phyloP scores from a whole-genome alignment of 2,113 vertebrate genomes.

The Bos indicus region DNA sequence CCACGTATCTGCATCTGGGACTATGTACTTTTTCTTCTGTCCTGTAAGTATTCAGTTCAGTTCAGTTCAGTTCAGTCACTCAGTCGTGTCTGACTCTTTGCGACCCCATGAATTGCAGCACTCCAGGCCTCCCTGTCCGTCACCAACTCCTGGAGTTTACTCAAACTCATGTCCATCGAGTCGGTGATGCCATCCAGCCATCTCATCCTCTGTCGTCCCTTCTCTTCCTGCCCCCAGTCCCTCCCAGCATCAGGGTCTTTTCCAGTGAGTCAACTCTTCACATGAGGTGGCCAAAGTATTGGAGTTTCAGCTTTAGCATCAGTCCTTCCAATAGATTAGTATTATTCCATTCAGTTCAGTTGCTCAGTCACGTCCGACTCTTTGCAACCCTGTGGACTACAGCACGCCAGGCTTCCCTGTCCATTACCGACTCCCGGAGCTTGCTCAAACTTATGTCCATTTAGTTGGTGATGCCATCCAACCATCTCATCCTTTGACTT shows the following conservation, averaged over 20 bases:
- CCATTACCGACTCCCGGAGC: not conserved
- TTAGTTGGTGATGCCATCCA: not conserved
- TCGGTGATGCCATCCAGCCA: not conserved
- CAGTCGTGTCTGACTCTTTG: not conserved
- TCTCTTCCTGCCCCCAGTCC: not conserved
- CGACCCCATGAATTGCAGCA: not conserved
- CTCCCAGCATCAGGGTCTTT: not conserved
- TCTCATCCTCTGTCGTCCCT: not conserved
- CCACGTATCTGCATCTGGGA: not conserved
- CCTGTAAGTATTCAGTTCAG: not conserved
- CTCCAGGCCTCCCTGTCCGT: not conserved
- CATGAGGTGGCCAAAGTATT: not conserved
- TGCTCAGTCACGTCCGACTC: not conserved
- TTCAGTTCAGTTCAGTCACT: fast-evolving
- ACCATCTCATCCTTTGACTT: not conserved
- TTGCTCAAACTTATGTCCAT: not conserved
- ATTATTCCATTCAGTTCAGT: not conserved
- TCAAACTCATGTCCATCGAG: not conserved
- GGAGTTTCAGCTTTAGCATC: not conserved
- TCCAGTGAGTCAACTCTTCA: fast-evolving
- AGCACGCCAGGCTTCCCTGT: not conserved
- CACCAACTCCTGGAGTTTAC: not conserved
- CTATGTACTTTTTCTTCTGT: not conserved
- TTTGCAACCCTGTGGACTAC: not conserved
- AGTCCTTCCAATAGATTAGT: not conserved